Evolutionary conservation across 53 echinoderm and acorn worm species (phyloP), one percentile per base, ranked within the genome.

Genomic region (Holothuria leucospilota): DNA sequence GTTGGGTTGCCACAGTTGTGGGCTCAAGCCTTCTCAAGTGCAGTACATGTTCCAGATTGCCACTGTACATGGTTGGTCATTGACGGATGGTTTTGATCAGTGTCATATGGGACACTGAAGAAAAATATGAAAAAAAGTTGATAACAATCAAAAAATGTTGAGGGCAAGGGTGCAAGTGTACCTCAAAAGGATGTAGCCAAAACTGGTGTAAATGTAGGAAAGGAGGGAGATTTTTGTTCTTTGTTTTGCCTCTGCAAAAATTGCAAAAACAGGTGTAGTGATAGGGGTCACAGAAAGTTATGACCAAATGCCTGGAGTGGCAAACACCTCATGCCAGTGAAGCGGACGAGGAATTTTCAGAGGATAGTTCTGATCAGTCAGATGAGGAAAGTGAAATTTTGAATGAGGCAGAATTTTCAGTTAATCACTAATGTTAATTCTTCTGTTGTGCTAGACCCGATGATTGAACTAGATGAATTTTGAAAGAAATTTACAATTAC

Each of bases 1-100:
- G 92, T 39, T 92, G 89, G 86, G 92, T 93, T 15, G 40, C n/a
- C 66, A 12, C 40, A 85, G 25, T 74, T 93, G 27, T 93, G 93
- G 93, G 78, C 38, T 15, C 41, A 59, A 24, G 79, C 72, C 18
- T 42, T 60, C 11, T 5, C 29, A 46, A 52, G 79, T n/a, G 2
- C 27, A 26, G 82, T 82, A 21, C 20, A 14, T 63, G 82, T 82
- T 63, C 82, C 82, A 10, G 39, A 13, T 82, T 6, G 61, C n/a
- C 29, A 63, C 63, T 29, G 6, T 13, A 16, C 41, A 64, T 90
- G 86, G 90, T 20, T 90, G 90, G 87, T 62, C 38, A 41, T 18
- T 86, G 0, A 13, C 30, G 13, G 56, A 60, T 69, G 78, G 69
- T n/a, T 2, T 39, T 39, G 16, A 64, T 90, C 20, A 39, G 40